Evolutionary conservation across 2,888 invertebrate species (phyloP).

Genomic region (Aquatica leii): DNA sequence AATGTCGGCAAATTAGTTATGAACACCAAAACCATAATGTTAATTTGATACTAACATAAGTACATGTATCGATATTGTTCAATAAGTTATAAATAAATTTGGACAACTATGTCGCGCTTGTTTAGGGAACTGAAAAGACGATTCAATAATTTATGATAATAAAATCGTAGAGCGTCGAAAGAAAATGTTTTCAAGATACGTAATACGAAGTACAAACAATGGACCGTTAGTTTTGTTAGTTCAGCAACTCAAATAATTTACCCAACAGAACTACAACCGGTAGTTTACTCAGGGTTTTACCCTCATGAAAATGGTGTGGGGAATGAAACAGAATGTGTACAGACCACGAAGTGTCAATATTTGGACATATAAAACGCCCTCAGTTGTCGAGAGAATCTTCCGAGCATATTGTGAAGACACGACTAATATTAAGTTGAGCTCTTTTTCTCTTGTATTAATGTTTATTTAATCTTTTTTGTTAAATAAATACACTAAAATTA

Average conservation of each 20-base stretch:
- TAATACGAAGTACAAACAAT: constrained; percentile 60
- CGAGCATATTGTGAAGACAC: constrained; percentile 25
- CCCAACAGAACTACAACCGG: constrained; percentile 59
- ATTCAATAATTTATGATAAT: too few relatives aligned
- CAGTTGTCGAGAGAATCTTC: constrained; percentile 47
- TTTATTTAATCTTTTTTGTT: too few relatives aligned
- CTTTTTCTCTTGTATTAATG: too few relatives aligned
- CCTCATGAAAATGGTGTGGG: constrained; percentile 39
- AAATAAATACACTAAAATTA: too few relatives aligned
- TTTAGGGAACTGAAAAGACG: too few relatives aligned
- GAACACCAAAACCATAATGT: neutral
- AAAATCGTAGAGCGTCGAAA: constrained; percentile 7
- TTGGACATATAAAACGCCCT: constrained; percentile 58
- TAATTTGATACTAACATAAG: too few relatives aligned
- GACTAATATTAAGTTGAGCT: constrained; percentile 19
- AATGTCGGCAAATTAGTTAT: constrained; percentile 10
- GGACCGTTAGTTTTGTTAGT: constrained; percentile 62
- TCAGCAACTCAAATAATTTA: constrained; percentile 63
- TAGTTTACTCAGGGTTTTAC: constrained; percentile 57
- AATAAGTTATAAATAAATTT: too few relatives aligned
- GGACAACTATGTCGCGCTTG: too few relatives aligned
- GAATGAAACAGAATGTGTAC: constrained; percentile 48
- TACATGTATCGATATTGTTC: too few relatives aligned
- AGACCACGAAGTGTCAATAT: constrained; percentile 59
- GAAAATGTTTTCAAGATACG: constrained; percentile 19